A percentile compares a stretch with the other conserved stretches of the same genome.
These are phyloP conservation scores for Acrocephalus scirpaceus DNA, from an alignment of 2,797 vertebrate genomes.

Conservation along the genomic window DNA sequence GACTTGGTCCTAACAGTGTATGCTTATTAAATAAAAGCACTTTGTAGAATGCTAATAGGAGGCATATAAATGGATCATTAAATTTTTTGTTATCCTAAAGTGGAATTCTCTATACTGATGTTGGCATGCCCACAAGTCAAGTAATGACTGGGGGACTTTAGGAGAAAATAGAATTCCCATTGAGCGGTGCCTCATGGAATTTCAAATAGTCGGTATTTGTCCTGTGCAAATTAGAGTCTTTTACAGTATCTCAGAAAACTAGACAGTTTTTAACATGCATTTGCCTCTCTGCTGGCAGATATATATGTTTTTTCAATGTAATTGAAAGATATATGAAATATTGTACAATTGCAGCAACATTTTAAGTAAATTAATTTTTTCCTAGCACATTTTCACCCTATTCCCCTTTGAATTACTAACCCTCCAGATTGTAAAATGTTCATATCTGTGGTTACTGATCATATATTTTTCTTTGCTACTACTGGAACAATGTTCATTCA, in stretches of 20 bases:
- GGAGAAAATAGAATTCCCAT: neutral
- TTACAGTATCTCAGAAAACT: neutral
- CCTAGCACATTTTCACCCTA: neutral
- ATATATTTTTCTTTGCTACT: neutral
- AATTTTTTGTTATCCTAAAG: neutral
- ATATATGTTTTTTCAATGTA: neutral
- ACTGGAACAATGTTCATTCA: neutral
- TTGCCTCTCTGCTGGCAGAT: neutral
- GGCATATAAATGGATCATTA: neutral
- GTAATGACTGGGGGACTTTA: neutral
- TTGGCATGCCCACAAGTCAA: neutral
- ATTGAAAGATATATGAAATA: neutral
- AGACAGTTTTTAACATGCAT: neutral
- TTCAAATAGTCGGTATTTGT: neutral
- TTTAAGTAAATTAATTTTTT: neutral
- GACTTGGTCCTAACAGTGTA: neutral
- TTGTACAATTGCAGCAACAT: neutral
- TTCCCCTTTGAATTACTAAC: neutral
- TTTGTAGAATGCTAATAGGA: neutral
- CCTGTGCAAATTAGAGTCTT: neutral
- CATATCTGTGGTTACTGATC: neutral
- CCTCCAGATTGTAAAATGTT: neutral
- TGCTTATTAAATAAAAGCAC: neutral
- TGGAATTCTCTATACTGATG: neutral
- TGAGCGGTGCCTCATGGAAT: neutral